These are phyloP conservation scores for Patella depressa DNA, from an alignment of 2,888 invertebrate genomes.

Conservation along the genomic window DNA sequence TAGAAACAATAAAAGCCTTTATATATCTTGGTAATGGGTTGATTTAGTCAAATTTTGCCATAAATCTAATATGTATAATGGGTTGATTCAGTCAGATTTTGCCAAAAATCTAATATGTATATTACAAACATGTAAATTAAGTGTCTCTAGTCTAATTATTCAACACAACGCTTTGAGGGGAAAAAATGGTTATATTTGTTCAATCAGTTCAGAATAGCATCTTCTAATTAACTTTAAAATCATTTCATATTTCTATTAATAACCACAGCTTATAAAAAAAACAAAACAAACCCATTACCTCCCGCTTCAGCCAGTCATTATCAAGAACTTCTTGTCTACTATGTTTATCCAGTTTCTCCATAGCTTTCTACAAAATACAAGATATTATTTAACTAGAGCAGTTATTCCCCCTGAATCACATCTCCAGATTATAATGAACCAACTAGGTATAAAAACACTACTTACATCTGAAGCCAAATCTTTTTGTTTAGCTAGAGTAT, in stretches of 20 bases:
- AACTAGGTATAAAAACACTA: not conserved
- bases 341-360: constrained; percentile 67
- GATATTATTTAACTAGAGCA: not conserved
- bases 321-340: constrained; percentile 69
- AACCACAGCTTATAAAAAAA: not conserved
- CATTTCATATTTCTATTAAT: too few species aligned
- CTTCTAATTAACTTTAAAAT: not conserved
- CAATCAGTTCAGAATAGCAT: not conserved
- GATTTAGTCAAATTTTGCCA: too few species aligned
- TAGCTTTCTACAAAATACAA: constrained; percentile 64
- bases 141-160: too few species aligned
- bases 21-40: too few species aligned
- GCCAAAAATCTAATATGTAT: too few species aligned
- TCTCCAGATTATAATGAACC: not conserved
- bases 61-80: too few species aligned
- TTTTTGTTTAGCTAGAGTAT: constrained; percentile 64
- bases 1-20: too few species aligned
- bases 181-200: not conserved
- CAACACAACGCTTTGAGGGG: not conserved
- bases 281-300: constrained; percentile 49
- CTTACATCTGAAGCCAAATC: constrained; percentile 66
- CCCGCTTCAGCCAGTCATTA: constrained; percentile 69
- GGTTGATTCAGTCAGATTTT: too few species aligned
- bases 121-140: too few species aligned
- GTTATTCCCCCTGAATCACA: not conserved